Percentiles rank a stretch among this genome's conserved stretches.
These are phyloP conservation scores for Branchinecta sandiegonensis DNA, from an alignment of 2,888 invertebrate species.

Conservation along the genomic window DNA sequence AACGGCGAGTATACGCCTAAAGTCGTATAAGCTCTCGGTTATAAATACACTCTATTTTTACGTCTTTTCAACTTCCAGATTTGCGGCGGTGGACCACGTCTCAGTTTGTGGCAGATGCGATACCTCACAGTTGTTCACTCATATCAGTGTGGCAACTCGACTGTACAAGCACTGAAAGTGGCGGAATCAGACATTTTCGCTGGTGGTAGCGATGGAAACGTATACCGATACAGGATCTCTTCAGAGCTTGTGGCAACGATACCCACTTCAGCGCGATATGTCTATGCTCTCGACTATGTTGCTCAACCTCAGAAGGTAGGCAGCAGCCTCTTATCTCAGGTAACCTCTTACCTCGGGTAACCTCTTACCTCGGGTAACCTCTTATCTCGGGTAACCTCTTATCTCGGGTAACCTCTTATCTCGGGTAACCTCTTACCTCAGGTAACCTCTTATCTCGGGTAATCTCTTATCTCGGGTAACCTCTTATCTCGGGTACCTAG, in stretches of 20 bases:
- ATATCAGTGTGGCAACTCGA: slow-evolving; percentile 5
- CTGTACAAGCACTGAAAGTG: background rate
- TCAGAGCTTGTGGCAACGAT: background rate
- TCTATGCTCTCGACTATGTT: background rate
- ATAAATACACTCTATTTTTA: no score
- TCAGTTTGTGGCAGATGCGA: background rate
- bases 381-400: no score
- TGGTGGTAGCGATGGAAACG: slow-evolving; percentile 3
- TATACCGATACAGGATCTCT: background rate
- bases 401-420: no score
- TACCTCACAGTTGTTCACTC: background rate
- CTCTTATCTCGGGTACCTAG: no score
- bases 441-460: no score
- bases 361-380: no score
- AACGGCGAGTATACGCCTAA: no score
- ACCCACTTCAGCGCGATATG: background rate
- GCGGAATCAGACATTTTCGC: background rate
- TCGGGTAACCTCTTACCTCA: no score
- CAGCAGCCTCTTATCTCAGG: no score
- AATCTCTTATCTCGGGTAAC: no score
- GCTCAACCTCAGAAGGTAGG: background rate
- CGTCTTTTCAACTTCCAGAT: background rate
- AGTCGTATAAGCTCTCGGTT: no score
- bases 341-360: no score
- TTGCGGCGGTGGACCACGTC: background rate